Conservation (phyloP, 1,140 invertebrate genomes). For the Eciton burchellii region DNA sequence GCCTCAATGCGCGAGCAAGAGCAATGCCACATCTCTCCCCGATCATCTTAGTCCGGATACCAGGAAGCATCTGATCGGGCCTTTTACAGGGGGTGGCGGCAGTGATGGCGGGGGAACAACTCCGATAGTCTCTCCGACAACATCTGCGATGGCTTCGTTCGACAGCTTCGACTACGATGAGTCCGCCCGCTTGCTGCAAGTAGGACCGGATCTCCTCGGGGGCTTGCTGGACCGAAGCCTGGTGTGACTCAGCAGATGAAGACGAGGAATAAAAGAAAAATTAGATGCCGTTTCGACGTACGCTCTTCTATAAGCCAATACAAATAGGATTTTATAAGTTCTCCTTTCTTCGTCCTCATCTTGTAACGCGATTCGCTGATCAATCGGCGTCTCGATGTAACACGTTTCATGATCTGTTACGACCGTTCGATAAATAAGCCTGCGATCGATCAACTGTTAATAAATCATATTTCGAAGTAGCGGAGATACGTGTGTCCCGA, state of each 20-base stretch:
- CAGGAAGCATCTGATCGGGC: conserved; percentile 49
- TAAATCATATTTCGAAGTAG: neutral
- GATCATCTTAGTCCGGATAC: conserved; percentile 63
- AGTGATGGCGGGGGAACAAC: neutral
- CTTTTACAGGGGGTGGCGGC: conserved; percentile 11
- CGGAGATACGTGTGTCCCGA: neutral
- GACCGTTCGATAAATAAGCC: no score
- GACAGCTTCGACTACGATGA: conserved; percentile 67
- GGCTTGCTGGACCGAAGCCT: conserved; percentile 71
- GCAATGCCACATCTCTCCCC: conserved; percentile 4
- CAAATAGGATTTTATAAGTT: neutral
- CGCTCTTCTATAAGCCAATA: neutral
- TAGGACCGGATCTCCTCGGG: conserved; percentile 62
- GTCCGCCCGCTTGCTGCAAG: conserved; percentile 54
- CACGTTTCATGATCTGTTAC: no score
- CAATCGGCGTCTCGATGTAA: no score
- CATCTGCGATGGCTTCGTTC: conserved; percentile 53
- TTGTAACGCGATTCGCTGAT: neutral
- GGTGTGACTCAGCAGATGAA: conserved; percentile 59
- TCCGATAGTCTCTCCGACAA: conserved; percentile 54
- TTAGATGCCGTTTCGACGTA: conserved; percentile 12
- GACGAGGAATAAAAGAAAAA: neutral
- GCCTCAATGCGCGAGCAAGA: conserved; percentile 43
- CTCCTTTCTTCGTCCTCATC: neutral
- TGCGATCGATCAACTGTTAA: neutral